A percentile compares a stretch with the other conserved stretches of the same genome.
Evolutionary conservation across 2,113 vertebrate genomes (phyloP).

Genomic region (Seriola quinqueradiata): DNA sequence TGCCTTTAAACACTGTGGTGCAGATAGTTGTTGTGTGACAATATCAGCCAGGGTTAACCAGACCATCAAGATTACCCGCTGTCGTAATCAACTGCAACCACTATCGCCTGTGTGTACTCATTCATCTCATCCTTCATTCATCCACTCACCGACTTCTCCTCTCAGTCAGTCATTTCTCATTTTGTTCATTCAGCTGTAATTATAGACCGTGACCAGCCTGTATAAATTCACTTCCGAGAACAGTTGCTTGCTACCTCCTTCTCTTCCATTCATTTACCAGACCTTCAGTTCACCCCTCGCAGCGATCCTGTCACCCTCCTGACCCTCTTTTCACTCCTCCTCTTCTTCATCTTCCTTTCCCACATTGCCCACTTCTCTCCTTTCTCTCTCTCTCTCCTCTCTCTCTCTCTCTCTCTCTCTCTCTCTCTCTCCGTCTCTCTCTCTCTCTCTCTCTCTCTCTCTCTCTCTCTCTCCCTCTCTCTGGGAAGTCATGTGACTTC

Average conservation of each 20-base stretch:
- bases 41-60: slow-evolving; percentile 46
- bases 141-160: slow-evolving; percentile 25
- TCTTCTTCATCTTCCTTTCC: slow-evolving; percentile 55
- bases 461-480: slow-evolving; percentile 60
- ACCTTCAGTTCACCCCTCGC: slow-evolving; percentile 64
- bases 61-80: slow-evolving; percentile 51
- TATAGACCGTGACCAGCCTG: slow-evolving; percentile 50
- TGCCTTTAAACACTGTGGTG: slow-evolving; percentile 24
- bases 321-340: slow-evolving; percentile 66
- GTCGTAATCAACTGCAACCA: slow-evolving; percentile 51
- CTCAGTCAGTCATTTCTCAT: slow-evolving; percentile 56
- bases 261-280: slow-evolving; percentile 58
- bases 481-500: slow-evolving; percentile 89
- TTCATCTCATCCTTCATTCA: slow-evolving; percentile 63
- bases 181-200: slow-evolving; percentile 70
- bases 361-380: slow-evolving; percentile 53
- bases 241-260: slow-evolving; percentile 20
- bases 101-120: slow-evolving; percentile 38
- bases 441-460: slow-evolving; percentile 51
- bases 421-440: slow-evolving; percentile 49
- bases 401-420: slow-evolving; percentile 64
- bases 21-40: slow-evolving; percentile 26
- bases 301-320: slow-evolving; percentile 62
- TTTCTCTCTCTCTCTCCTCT: slow-evolving; percentile 44
- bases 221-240: slow-evolving; percentile 52